Percentiles rank a stretch among this genome's conserved stretches.
Conservation (phyloP, 2,113 vertebrate genomes). For the Rhinoderma darwinii region DNA sequence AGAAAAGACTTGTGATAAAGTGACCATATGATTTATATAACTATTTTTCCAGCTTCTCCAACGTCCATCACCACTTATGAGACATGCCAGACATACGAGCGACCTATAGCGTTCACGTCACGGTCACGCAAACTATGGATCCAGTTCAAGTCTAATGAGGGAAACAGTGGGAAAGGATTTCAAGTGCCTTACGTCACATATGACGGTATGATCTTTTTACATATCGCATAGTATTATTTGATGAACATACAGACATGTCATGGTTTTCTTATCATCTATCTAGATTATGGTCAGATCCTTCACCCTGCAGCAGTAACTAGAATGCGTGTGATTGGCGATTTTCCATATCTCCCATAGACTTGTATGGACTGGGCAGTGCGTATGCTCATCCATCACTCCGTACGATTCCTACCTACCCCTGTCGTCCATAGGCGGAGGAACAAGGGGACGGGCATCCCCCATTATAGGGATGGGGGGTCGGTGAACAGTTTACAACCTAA, state of each 20-base stretch:
- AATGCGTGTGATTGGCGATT: no score
- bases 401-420: no score
- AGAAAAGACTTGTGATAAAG: not conserved
- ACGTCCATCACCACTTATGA: constrained; percentile 93
- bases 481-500: no score
- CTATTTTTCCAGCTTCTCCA: constrained; percentile 77
- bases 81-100: constrained; percentile 92
- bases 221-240: not conserved
- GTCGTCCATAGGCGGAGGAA: no score
- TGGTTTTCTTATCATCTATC: not conserved
- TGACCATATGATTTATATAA: not conserved
- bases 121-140: constrained; percentile 92
- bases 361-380: no score
- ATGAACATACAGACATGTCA: no score
- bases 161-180: constrained; percentile 92
- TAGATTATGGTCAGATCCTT: no score
- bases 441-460: no score
- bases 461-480: no score
- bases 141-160: constrained; percentile 93
- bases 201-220: constrained; percentile 74
- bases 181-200: constrained; percentile 94
- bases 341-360: no score
- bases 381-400: no score
- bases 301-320: no score
- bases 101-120: constrained; percentile 93